Evolutionary conservation across 2,797 vertebrate species (phyloP).

Genomic region (Natrix natrix): DNA sequence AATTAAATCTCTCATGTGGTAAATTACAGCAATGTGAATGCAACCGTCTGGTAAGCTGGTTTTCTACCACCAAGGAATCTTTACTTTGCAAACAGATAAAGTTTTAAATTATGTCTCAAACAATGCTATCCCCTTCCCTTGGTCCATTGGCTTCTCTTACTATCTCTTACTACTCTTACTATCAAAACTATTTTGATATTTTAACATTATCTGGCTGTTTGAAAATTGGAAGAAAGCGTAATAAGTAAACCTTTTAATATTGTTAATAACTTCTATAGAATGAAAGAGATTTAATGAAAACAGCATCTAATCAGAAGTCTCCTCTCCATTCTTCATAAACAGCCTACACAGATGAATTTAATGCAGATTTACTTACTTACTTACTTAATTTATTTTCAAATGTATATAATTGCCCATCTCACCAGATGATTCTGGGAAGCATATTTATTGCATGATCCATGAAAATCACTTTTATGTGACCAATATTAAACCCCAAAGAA

Average conservation of each 20-base stretch:
- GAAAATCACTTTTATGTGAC: slow-evolving; percentile 77
- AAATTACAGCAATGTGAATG: neutral
- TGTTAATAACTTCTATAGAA: slow-evolving; percentile 62
- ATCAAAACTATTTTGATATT: neutral
- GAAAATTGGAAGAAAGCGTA: slow-evolving; percentile 1
- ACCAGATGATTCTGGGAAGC: neutral
- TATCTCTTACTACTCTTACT: too few relatives aligned
- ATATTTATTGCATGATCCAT: slow-evolving; percentile 73
- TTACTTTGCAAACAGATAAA: neutral
- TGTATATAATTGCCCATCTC: neutral
- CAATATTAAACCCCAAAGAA: slow-evolving; percentile 75
- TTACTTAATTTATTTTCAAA: neutral
- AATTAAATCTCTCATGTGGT: neutral
- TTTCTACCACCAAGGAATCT: neutral
- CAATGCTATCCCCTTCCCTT: neutral
- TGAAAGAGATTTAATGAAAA: slow-evolving; percentile 60
- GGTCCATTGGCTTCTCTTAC: neutral
- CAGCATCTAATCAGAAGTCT: slow-evolving; percentile 22
- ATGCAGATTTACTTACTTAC: neutral
- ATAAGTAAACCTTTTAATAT: slow-evolving; percentile 49
- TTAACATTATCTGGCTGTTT: neutral
- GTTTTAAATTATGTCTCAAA: neutral
- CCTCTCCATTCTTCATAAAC: slow-evolving; percentile 46
- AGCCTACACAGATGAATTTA: neutral
- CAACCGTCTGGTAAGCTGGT: neutral